phyloP scores from a whole-genome alignment of 2,797 vertebrate genomes.

The Brachyrhaphis roseni region DNA sequence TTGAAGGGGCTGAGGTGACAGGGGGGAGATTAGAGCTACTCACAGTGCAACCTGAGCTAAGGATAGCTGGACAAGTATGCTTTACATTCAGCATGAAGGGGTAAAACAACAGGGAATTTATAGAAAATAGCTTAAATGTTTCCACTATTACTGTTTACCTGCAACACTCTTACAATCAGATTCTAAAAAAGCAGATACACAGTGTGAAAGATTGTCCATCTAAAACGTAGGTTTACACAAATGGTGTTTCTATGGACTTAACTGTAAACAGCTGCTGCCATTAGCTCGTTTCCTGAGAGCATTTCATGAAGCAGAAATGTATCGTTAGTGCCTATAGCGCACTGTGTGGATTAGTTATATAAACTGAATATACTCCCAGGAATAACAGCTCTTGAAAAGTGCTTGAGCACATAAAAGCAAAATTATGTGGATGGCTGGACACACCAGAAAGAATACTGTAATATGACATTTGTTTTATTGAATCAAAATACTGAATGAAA shows the following conservation, averaged over 20 bases:
- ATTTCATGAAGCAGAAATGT: background rate
- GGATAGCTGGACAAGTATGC: conserved; percentile 43
- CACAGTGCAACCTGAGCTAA: conserved; percentile 36
- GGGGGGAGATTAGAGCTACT: conserved; percentile 71
- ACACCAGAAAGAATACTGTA: background rate
- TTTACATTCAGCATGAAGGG: conserved; percentile 26
- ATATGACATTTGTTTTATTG: background rate
- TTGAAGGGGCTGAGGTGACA: conserved; percentile 58
- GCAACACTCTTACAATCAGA: background rate
- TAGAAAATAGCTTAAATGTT: background rate
- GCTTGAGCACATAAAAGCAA: conserved; percentile 6
- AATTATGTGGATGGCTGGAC: background rate
- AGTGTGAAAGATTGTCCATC: background rate
- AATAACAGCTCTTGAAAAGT: conserved; percentile 8
- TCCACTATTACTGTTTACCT: conserved; percentile 1
- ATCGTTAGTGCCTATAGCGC: conserved; percentile 1
- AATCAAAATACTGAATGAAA: background rate
- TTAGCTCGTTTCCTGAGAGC: background rate
- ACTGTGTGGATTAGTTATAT: conserved; percentile 15
- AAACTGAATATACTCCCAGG: conserved; percentile 12
- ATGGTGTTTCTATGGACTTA: background rate
- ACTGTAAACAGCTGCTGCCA: background rate
- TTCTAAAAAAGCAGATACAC: background rate
- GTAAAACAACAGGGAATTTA: conserved; percentile 1
- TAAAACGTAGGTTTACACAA: conserved; percentile 15